These are phyloP conservation scores for Petrolisthes manimaculis DNA, from an alignment of 2,888 invertebrate species.

Conservation along the genomic window DNA sequence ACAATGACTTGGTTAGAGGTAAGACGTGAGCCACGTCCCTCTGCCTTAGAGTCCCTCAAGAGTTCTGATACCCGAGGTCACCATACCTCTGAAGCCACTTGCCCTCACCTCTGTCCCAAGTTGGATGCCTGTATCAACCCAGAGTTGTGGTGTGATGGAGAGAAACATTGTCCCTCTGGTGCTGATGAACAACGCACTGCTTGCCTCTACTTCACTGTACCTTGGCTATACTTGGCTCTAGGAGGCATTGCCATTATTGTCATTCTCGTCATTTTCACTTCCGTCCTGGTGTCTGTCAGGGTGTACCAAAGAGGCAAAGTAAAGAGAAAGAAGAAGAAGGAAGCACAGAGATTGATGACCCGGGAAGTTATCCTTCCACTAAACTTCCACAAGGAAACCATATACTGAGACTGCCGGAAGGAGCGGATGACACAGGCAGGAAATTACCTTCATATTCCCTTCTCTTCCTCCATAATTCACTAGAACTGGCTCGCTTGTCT, in stretches of 20 bases:
- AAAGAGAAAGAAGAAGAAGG: slow-evolving; percentile 62
- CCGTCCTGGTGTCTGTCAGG: slow-evolving; percentile 48
- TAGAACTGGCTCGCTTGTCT: slow-evolving; percentile 22
- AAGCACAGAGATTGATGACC: slow-evolving; percentile 61
- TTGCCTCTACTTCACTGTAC: slow-evolving; percentile 55
- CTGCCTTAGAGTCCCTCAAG: slow-evolving; percentile 68
- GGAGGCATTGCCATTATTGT: slow-evolving; percentile 45
- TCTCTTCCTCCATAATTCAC: slow-evolving; percentile 5
- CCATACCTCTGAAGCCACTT: slow-evolving; percentile 66
- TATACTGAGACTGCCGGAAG: slow-evolving; percentile 38
- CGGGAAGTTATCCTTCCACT: slow-evolving; percentile 62
- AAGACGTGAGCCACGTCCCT: slow-evolving; percentile 72
- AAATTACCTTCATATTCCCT: not conserved
- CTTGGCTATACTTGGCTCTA: slow-evolving; percentile 60
- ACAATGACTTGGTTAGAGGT: slow-evolving; percentile 84
- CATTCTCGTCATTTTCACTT: slow-evolving; percentile 45
- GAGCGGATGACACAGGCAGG: slow-evolving; percentile 20
- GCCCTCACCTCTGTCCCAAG: slow-evolving; percentile 62
- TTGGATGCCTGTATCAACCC: slow-evolving; percentile 77
- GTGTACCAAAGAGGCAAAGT: slow-evolving; percentile 54
- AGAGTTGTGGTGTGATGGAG: slow-evolving; percentile 84
- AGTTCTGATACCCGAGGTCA: slow-evolving; percentile 34
- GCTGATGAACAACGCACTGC: slow-evolving; percentile 76
- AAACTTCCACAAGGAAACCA: slow-evolving; percentile 56
- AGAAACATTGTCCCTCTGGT: slow-evolving; percentile 83